Evolutionary conservation across 1,140 invertebrate species (phyloP).

Genomic region (Trinorchestia longiramus): DNA sequence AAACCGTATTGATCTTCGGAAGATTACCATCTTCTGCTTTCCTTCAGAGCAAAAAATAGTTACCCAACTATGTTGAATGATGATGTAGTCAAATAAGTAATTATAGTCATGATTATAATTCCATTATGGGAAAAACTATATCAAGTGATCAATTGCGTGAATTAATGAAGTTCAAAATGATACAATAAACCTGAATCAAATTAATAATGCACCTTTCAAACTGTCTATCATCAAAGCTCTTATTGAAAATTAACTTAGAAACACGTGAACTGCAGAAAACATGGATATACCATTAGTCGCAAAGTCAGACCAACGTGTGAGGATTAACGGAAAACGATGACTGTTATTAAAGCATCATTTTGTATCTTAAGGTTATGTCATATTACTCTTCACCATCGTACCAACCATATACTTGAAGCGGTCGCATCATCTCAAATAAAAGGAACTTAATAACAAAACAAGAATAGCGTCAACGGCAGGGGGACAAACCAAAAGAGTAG

Average conservation of each 20-base stretch:
- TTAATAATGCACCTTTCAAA: background rate
- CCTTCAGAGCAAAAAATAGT: too few species aligned
- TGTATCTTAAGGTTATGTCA: background rate
- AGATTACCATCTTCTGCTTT: too few species aligned
- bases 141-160: background rate
- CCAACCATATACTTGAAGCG: background rate
- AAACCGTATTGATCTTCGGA: too few species aligned
- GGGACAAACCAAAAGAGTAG: background rate
- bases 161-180: background rate
- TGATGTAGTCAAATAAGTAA: too few species aligned
- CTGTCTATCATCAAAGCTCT: background rate
- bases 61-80: too few species aligned
- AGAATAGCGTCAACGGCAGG: background rate
- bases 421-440: background rate
- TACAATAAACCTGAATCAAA: background rate
- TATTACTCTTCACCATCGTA: background rate
- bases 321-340: background rate
- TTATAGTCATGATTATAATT: background rate
- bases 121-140: background rate
- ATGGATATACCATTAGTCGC: background rate
- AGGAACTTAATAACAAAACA: background rate
- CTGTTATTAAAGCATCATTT: background rate
- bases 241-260: background rate
- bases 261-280: background rate
- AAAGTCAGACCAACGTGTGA: background rate